Conservation (phyloP, 2,888 invertebrate species). For the Perdita meconis region DNA sequence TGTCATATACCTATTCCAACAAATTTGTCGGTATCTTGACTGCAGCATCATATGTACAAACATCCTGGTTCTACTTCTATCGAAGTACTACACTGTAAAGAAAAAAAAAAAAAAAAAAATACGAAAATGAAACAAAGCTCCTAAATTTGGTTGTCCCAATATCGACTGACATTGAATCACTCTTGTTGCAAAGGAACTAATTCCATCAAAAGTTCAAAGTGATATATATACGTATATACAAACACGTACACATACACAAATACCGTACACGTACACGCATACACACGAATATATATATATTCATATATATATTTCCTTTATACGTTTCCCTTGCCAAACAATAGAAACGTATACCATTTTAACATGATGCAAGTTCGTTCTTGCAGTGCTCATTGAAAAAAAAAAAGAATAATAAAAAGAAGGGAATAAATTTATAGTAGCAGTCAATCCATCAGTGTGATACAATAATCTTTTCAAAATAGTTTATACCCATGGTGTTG, state of each 20-base stretch:
- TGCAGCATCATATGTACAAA: constrained; percentile 57
- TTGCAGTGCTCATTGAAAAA: constrained; percentile 52
- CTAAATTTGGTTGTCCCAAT: constrained; percentile 52
- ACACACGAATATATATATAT: constrained; percentile 7
- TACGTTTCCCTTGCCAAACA: constrained; percentile 58
- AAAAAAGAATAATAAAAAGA: constrained; percentile 22
- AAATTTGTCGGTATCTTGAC: constrained; percentile 58
- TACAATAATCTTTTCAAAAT: constrained; percentile 32
- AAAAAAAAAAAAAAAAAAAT: no score
- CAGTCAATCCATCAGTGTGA: constrained; percentile 59
- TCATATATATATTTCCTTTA: constrained; percentile 26
- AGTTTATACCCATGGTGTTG: constrained; percentile 56
- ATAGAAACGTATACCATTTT: constrained; percentile 47
- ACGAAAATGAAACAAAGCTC: constrained; percentile 32
- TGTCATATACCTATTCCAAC: constrained; percentile 73
- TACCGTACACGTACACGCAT: constrained; percentile 2
- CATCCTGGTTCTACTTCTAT: constrained; percentile 40
- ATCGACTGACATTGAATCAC: constrained; percentile 40
- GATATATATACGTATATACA: constrained; percentile 33
- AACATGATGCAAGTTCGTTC: constrained; percentile 35
- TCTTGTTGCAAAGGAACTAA: constrained; percentile 31
- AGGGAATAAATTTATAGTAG: constrained; percentile 42
- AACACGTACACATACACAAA: constrained; percentile 12
- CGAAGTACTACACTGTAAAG: constrained; percentile 43
- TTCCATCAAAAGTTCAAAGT: constrained; percentile 41